phyloP scores from a whole-genome alignment of 35 echinoderm and acorn worm species.

The Apostichopus californicus region DNA sequence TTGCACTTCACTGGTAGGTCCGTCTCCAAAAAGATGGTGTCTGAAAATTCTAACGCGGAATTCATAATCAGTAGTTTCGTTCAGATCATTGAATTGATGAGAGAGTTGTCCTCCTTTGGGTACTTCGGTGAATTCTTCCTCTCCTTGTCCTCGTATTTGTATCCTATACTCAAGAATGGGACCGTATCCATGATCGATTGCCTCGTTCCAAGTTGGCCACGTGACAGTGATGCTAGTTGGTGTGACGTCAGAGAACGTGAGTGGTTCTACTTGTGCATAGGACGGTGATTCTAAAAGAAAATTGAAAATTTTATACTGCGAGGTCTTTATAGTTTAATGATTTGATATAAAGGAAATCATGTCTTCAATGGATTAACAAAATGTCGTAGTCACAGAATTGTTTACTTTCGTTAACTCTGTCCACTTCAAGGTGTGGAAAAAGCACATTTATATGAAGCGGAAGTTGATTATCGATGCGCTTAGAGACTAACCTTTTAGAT shows the following conservation, averaged over 20 bases:
- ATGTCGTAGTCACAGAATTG: too few species aligned
- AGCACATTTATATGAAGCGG: too few species aligned
- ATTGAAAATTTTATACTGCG: too few species aligned
- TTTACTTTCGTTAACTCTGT: too few species aligned
- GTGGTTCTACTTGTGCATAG: background rate
- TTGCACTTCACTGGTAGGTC: background rate
- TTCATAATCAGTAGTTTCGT: background rate
- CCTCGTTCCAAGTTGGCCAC: background rate
- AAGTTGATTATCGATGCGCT: too few species aligned
- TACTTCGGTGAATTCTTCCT: background rate
- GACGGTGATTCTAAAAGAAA: background rate
- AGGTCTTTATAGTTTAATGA: too few species aligned
- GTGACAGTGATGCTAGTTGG: background rate
- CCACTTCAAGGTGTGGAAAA: too few species aligned
- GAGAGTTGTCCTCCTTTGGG: background rate
- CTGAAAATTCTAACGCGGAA: constrained; percentile 15
- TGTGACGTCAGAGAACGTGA: background rate
- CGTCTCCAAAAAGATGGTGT: background rate
- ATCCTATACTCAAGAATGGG: background rate
- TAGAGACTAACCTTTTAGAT: too few species aligned
- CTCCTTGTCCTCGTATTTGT: background rate
- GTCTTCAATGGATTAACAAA: too few species aligned
- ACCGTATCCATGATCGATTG: background rate
- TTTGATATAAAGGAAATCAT: too few species aligned
- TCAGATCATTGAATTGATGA: background rate